These are phyloP conservation scores for Leptinotarsa texana DNA, from an alignment of 1,140 invertebrate genomes.

Conservation along the genomic window DNA sequence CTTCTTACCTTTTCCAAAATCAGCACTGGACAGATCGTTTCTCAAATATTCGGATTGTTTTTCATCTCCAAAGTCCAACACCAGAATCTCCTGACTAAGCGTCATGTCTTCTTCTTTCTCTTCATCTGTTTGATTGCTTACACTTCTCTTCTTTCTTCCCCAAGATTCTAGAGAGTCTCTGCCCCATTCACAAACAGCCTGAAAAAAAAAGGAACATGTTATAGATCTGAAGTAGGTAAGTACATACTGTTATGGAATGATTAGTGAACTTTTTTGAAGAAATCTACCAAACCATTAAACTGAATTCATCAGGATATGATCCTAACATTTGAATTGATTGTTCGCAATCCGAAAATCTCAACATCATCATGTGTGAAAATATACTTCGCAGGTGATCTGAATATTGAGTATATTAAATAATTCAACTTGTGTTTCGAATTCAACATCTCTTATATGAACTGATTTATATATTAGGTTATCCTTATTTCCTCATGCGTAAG, in stretches of 20 bases:
- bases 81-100: constrained; percentile 89
- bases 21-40: constrained; percentile 72
- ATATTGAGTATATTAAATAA: neutral
- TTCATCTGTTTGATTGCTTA: constrained; percentile 60
- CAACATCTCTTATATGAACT: neutral
- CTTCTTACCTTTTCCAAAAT: constrained; percentile 69
- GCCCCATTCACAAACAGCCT: constrained; percentile 88
- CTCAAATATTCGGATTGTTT: constrained; percentile 80
- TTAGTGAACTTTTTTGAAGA: neutral
- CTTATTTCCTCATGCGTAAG: no score
- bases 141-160: constrained; percentile 83
- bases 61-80: constrained; percentile 88
- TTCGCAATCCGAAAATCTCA: no score
- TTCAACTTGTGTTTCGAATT: neutral
- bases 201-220: constrained; percentile 37
- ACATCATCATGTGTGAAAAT: no score
- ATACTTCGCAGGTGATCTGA: neutral
- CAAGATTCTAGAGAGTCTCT: constrained; percentile 86
- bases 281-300: neutral
- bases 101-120: constrained; percentile 87
- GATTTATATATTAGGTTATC: neutral
- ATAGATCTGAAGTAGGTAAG: neutral
- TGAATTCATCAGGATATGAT: no score
- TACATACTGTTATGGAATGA: neutral
- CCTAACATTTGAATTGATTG: no score